Base-by-base conservation (phyloP, 2,888 invertebrate genomes). In the Polydrusus pterygomalis region DNA sequence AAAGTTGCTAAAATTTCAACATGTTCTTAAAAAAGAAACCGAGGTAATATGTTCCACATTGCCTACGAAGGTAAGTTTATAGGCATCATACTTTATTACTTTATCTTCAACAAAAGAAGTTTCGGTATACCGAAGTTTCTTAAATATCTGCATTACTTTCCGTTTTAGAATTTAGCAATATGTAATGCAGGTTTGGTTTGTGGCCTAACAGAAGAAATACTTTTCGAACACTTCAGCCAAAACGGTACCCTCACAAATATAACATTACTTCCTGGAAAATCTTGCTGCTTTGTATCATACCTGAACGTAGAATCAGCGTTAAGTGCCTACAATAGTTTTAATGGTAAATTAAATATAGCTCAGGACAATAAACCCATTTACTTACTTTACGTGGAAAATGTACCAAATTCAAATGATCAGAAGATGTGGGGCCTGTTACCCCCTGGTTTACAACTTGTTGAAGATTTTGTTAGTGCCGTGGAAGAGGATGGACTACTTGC, bases 131-230 rank as follows among this genome's bases (percentile, higher is more conserved):
- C 17, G n/a, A n/a, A 40, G 8, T 40, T 11, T 11, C 40, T n/a
- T n/a, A n/a, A n/a, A n/a, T n/a, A n/a, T n/a, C n/a, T n/a, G n/a
- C n/a, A n/a, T n/a, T n/a, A 47, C 47, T 9, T 77, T 79, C 83
- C 74, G 80, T 90, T 90, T 77, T 85, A 95, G 95, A 90, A 91
- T 84, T 81, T 96, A 58, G 91, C 93, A 54, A 88, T 97, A n/a
- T 95, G 95, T 81, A 97, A 97, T 88, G 94, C 93, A 30, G 97
- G 97, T 0, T 90, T 97, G 75, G 94, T 93, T 1, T 96, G 94
- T 80, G 95, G 96, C 6, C 88, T 96, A 20, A 89, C 91, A 6
- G 92, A 93, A 84, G 92, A 93, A 82, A 85, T 88, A 60, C 83
- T 97, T 10, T 84, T 91, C 6, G 84, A 89, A 51, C 85, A 91